phyloP scores from a whole-genome alignment of 2,113 vertebrate genomes.

The Pseudolaguvia tuberculata region DNA sequence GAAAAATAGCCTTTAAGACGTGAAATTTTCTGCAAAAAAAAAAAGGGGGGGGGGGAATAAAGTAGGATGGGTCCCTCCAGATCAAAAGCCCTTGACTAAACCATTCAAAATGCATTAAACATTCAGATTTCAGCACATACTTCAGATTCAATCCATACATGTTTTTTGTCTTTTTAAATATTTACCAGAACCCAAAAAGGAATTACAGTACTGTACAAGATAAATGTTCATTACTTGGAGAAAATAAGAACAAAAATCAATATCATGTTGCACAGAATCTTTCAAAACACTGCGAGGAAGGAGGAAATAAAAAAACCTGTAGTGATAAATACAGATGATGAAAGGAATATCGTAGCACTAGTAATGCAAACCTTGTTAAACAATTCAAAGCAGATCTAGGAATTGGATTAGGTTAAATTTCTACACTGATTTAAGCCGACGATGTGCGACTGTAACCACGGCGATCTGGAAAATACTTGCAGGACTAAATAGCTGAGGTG shows the following conservation, averaged over 20 bases:
- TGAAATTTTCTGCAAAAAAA: conserved; percentile 72
- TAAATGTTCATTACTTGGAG: conserved; percentile 60
- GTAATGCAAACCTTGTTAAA: conserved; percentile 53
- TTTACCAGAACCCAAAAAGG: conserved; percentile 61
- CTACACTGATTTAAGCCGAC: conserved; percentile 26
- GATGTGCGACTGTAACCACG: conserved; percentile 16
- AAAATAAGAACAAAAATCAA: conserved; percentile 36
- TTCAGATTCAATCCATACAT: conserved; percentile 60
- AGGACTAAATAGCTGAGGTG: conserved; percentile 20
- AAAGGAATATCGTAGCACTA: conserved; percentile 70
- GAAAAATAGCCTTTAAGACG: conserved; percentile 63
- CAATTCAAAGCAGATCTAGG: conserved; percentile 19
- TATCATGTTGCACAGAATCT: conserved; percentile 25
- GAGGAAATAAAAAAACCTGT: conserved; percentile 39
- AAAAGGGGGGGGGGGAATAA: conserved; percentile 41
- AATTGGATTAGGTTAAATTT: conserved; percentile 27
- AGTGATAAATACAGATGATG: conserved; percentile 64
- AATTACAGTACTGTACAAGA: conserved; percentile 71
- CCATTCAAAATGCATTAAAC: conserved; percentile 77
- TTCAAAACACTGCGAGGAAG: conserved; percentile 47
- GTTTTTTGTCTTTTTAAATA: conserved; percentile 61
- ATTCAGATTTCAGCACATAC: conserved; percentile 82
- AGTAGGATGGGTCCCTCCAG: conserved; percentile 64
- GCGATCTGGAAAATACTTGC: conserved; percentile 41
- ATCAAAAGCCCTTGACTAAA: conserved; percentile 74